A percentile compares a stretch with the other conserved stretches of the same genome.
Evolutionary conservation across 2,797 vertebrate species (phyloP).

Genomic region (Cyprinella venusta): DNA sequence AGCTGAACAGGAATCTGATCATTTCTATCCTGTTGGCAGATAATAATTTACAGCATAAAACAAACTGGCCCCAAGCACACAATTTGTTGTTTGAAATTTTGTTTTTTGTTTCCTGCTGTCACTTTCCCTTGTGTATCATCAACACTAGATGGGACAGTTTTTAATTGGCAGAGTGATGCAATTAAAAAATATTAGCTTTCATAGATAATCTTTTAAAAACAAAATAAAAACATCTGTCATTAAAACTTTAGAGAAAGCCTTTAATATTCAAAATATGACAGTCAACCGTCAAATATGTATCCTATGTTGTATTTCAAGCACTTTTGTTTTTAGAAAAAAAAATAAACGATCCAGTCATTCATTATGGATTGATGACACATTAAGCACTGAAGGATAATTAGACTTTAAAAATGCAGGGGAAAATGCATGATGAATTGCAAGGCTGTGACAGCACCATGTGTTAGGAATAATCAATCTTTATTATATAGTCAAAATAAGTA

Average conservation of each 20-base stretch:
- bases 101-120: neutral
- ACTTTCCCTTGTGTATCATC: neutral
- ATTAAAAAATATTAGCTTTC: neutral
- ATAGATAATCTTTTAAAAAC: neutral
- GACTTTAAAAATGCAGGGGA: conserved; percentile 1
- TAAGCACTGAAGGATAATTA: conserved; percentile 31
- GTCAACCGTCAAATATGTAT: neutral
- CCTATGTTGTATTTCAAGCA: neutral
- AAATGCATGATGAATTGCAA: conserved; percentile 43
- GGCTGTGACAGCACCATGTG: conserved; percentile 24
- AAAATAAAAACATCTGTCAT: neutral
- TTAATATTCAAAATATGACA: conserved; percentile 14
- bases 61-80: neutral
- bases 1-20: neutral
- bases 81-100: neutral
- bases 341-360: conserved; percentile 3
- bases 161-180: neutral
- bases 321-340: neutral
- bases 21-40: neutral
- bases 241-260: neutral
- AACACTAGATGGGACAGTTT: neutral
- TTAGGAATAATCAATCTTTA: conserved; percentile 46
- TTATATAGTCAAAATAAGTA: conserved; percentile 43
- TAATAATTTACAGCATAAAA: neutral
- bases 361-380: conserved; percentile 37